Base-by-base conservation (phyloP, 1,140 invertebrate genomes). In the Trachymyrmex septentrionalis region DNA sequence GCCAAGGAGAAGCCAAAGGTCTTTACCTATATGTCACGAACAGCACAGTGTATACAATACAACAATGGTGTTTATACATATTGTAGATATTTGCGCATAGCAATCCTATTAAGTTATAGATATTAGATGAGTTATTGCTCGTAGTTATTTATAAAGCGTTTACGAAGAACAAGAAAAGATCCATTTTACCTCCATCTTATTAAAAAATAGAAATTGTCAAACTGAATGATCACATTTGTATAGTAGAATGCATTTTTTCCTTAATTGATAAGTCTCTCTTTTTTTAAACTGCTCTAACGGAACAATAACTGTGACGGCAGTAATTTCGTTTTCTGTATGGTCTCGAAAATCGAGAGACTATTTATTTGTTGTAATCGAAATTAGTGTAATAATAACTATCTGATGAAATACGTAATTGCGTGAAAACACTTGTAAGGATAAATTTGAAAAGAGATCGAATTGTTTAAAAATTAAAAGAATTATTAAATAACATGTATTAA, bases 11-110 rank as follows among this genome's bases (percentile, higher is more conserved):
- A 44, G 30, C 0, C 19, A 12, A 12, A 66, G 63, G 12, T 38
- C 59, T 85, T 48, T 64, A 21, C 1, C 30, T 50, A 10, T 57
- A 53, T 24, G 69, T 73, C 61, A 64, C 50, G 30, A 86, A 55
- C 27, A 64, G 88, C 44, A 63, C 59, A 67, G 48, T 73, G 21
- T 66, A 14, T 84, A 91, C 92, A 89, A 94, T 92, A 92, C 90
- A 92, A 93, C 69, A 90, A 88, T 94, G 92, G 91, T 94, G 90
- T 94, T 91, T 92, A 90, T 92, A 94, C 67, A 89, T 93, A 93
- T 91, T 95, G 94, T 95, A 95, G 93, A 95, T 95, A 94, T 91
- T 90, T 88, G 82, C 86, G 87, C 66, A 57, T 94, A 93, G 87
- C 80, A 73, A 76, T 92, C 92, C 78, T 94, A 91, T 92, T 94